Percentiles rank a stretch among this genome's conserved stretches.
These are phyloP conservation scores for Eurystomus gularis DNA, from an alignment of 2,113 vertebrate species.

Conservation along the genomic window DNA sequence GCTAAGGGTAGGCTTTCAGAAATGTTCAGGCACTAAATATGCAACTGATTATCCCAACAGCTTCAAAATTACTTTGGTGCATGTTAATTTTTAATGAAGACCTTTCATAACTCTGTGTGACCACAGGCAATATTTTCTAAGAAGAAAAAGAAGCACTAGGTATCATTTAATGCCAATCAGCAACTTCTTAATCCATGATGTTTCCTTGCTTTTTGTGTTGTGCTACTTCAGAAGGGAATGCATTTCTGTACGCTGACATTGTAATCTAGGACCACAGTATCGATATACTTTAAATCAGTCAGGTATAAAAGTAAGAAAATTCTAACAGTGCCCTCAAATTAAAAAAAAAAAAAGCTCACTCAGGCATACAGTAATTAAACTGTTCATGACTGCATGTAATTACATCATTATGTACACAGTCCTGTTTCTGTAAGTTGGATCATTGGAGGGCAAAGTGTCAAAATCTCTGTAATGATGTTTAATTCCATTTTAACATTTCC, in stretches of 20 bases:
- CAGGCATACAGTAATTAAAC: constrained; percentile 78
- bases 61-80: not conserved
- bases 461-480: constrained; percentile 70
- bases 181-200: not conserved
- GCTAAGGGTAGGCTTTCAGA: not conserved
- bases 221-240: not conserved
- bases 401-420: constrained; percentile 73
- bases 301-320: constrained; percentile 43
- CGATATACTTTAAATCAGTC: not conserved
- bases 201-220: not conserved
- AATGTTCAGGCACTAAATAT: not conserved
- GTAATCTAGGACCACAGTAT: not conserved
- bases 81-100: not conserved
- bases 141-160: not conserved
- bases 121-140: not conserved
- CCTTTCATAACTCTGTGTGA: not conserved
- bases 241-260: not conserved
- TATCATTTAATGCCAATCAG: not conserved
- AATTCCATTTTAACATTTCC: constrained; percentile 67
- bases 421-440: constrained; percentile 74
- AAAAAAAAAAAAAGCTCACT: not conserved
- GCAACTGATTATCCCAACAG: not conserved
- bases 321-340: not conserved
- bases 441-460: constrained; percentile 75
- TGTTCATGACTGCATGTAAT: constrained; percentile 80